These are phyloP conservation scores for Oscheius onirici DNA, from an alignment of 2,888 invertebrate species.

Conservation along the genomic window DNA sequence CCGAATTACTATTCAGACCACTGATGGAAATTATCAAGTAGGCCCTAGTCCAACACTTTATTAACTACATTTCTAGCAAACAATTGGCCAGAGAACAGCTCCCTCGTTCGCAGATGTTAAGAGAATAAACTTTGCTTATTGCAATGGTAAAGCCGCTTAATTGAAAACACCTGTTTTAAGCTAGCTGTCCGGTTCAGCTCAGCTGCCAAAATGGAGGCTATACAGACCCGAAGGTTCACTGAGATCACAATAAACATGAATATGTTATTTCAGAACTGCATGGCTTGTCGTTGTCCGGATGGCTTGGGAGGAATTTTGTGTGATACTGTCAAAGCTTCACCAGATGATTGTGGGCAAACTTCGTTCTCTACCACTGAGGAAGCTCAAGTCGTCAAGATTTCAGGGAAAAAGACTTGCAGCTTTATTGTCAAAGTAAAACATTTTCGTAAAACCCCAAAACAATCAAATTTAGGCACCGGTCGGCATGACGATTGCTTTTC, in stretches of 20 bases:
- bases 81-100: slow-evolving; percentile 64
- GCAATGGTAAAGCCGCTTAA: slow-evolving; percentile 49
- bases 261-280: slow-evolving; percentile 37
- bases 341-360: slow-evolving; percentile 45
- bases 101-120: slow-evolving; percentile 69
- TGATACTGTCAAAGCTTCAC: slow-evolving; percentile 18
- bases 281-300: slow-evolving; percentile 61
- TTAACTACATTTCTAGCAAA: slow-evolving; percentile 33
- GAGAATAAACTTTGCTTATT: slow-evolving; percentile 67
- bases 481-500: not conserved
- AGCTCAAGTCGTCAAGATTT: slow-evolving; percentile 42
- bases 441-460: not conserved
- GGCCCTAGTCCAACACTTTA: not conserved
- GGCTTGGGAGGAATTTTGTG: slow-evolving; percentile 58
- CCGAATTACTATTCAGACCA: slow-evolving; percentile 51
- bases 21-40: slow-evolving; percentile 61
- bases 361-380: slow-evolving; percentile 43
- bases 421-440: slow-evolving; percentile 57
- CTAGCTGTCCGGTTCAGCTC: slow-evolving; percentile 42
- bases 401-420: slow-evolving; percentile 54
- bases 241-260: not conserved
- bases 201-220: slow-evolving; percentile 67
- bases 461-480: slow-evolving; percentile 4
- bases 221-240: slow-evolving; percentile 60
- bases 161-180: slow-evolving; percentile 32